Base-by-base conservation (phyloP, 2,888 invertebrate species). In the Lathronympha strigana region DNA sequence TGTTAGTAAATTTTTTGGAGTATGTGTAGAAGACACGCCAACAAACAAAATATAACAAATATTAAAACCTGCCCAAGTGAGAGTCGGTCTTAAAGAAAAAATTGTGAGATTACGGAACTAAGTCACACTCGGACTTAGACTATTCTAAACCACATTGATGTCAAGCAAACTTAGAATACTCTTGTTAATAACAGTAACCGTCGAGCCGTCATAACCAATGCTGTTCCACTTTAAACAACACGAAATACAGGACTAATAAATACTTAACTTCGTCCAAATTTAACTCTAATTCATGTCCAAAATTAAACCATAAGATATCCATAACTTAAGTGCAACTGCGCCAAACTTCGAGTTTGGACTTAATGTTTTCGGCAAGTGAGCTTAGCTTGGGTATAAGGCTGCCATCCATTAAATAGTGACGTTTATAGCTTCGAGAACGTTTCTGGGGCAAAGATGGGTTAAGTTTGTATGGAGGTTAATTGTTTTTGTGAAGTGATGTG, bases 301-400 rank as follows among this genome's bases (percentile, higher is more conserved):
- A 66, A 66, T 61, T 45, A 66, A 60, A 66, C 61, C 54, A 53
- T 60, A 60, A 60, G 60, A 60, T 66, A 66, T 61, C 61, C 61
- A 61, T 66, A 66, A 66, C 61, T 66, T 40, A 43, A 51, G 64
- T 60, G 60, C 54, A 61, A 61, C 60, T 54, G 60, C 38, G 38
- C 45, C 33, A 38, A 66, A 61, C 36, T 66, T 61, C 17, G 19
- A 38, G 47, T 33, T 61, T 25, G 61, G 61, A 54, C 61, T 66
- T 66, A 66, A 51, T 47, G 66, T 66, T 66, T 66, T 54, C 66
- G 54, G 54, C 21, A 40, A 66, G 58, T 53, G 53, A 64, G 58
- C 58, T 51, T 40, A 53, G 45, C 36, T 60, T 47, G 45, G 51
- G 51, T 17, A 15, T 58, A 60, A 2, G 58, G 43, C 51, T 5